Percentiles rank a stretch among this genome's conserved stretches.
phyloP scores from a whole-genome alignment of 2,113 vertebrate species.

The Phylloscopus trochiloides region DNA sequence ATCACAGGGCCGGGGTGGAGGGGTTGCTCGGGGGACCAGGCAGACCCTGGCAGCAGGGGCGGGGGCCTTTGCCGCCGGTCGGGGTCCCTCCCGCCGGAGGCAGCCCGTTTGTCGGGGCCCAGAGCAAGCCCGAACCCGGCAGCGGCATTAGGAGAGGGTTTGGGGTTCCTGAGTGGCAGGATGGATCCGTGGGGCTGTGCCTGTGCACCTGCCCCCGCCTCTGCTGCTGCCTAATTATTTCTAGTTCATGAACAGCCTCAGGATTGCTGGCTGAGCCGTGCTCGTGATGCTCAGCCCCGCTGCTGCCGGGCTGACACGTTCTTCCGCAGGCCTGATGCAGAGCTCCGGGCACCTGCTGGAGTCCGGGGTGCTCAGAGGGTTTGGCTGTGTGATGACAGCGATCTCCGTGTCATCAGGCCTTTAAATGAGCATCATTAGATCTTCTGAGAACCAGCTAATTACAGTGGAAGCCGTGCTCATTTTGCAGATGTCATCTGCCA shows the following conservation, averaged over 20 bases:
- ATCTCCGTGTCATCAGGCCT: not conserved
- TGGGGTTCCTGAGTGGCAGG: not conserved
- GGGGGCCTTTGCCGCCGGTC: not conserved
- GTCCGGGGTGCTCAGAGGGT: not conserved
- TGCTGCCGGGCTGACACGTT: not conserved
- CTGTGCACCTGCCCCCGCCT: not conserved
- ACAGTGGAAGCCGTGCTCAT: not conserved
- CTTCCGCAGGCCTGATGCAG: fast-evolving
- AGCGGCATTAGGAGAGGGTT: fast-evolving
- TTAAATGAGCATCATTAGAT: not conserved
- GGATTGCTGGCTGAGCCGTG: not conserved
- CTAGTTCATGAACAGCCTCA: not conserved
- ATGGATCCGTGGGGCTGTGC: fast-evolving
- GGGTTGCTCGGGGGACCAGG: no score
- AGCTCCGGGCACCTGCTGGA: not conserved
- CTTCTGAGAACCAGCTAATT: not conserved
- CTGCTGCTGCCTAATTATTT: not conserved
- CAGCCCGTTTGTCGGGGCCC: not conserved
- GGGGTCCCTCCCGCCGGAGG: not conserved
- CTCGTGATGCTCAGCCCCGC: not conserved
- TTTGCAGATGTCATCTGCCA: fast-evolving
- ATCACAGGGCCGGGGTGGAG: no score
- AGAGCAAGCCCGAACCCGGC: not conserved
- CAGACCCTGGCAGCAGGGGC: not conserved
- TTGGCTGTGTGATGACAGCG: not conserved